Conservation (phyloP, 2,797 vertebrate species). For the Neosilurus mollespiculum region DNA sequence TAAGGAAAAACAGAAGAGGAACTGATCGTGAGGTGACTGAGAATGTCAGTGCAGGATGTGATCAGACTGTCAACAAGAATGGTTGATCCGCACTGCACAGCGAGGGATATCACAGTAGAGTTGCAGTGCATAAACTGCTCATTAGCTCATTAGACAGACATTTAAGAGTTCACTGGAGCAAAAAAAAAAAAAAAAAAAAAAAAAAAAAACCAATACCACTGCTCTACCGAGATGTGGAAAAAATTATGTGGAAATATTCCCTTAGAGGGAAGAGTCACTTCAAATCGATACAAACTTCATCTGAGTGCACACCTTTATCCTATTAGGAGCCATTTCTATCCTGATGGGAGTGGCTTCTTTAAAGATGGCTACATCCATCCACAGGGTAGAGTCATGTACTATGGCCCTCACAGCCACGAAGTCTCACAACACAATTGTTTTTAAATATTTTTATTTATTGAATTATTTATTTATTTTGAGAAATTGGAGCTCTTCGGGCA, state of each 20-base stretch:
- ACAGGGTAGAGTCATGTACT: too few species aligned
- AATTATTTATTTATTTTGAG: too few species aligned
- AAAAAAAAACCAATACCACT: background rate
- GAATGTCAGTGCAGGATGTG: background rate
- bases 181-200: too few species aligned
- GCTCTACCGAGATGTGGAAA: background rate
- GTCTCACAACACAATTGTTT: too few species aligned
- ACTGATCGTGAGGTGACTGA: background rate
- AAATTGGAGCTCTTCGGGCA: too few species aligned
- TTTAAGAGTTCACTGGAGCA: background rate
- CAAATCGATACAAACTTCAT: background rate
- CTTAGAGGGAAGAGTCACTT: background rate
- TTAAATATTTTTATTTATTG: too few species aligned
- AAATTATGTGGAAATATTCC: too few species aligned
- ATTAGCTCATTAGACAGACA: background rate
- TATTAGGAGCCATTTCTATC: background rate
- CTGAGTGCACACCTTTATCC: background rate
- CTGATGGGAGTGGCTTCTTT: background rate
- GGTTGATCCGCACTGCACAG: background rate
- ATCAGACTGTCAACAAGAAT: background rate
- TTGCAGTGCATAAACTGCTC: background rate
- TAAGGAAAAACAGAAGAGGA: background rate
- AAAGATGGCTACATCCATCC: background rate
- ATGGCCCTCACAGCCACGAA: too few species aligned
- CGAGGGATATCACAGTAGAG: background rate